These are phyloP conservation scores for Eupeodes corollae DNA, from an alignment of 1,140 invertebrate genomes.

Conservation along the genomic window DNA sequence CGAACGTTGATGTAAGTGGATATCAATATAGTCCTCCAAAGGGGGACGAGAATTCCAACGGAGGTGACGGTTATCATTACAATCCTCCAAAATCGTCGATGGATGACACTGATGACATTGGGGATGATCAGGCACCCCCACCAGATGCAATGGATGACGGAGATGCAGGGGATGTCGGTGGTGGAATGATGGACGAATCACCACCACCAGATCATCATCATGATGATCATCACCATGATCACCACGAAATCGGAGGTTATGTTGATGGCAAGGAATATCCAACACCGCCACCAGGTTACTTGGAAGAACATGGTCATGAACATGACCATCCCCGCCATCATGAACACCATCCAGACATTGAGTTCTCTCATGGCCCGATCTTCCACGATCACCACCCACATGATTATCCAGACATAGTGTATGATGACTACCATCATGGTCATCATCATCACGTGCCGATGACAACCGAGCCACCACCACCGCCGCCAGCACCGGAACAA, in stretches of 20 bases:
- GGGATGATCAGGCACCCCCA: conserved; percentile 2
- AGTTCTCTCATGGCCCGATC: conserved; percentile 19
- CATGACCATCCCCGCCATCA: conserved; percentile 28
- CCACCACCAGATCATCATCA: neutral
- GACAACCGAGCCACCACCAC: conserved; percentile 36
- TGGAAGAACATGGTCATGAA: conserved; percentile 26
- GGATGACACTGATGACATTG: conserved; percentile 10
- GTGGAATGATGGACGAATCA: too few relatives aligned
- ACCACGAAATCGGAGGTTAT: conserved; percentile 10
- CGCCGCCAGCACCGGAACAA: conserved; percentile 46
- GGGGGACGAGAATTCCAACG: conserved; percentile 1
- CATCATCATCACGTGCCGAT: conserved; percentile 16
- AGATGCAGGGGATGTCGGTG: neutral
- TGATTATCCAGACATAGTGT: conserved; percentile 38
- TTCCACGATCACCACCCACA: conserved; percentile 18
- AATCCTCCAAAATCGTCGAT: conserved; percentile 12
- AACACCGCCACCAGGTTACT: conserved; percentile 29
- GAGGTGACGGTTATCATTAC: neutral
- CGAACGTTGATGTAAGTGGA: neutral
- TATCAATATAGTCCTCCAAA: neutral
- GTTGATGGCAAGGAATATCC: conserved; percentile 30
- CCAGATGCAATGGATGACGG: conserved; percentile 7
- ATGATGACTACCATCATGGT: conserved; percentile 39
- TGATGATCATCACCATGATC: neutral
- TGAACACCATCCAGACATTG: conserved; percentile 31